Conservation (phyloP, 2,888 invertebrate species). For the Gnatocerus cornutus region DNA sequence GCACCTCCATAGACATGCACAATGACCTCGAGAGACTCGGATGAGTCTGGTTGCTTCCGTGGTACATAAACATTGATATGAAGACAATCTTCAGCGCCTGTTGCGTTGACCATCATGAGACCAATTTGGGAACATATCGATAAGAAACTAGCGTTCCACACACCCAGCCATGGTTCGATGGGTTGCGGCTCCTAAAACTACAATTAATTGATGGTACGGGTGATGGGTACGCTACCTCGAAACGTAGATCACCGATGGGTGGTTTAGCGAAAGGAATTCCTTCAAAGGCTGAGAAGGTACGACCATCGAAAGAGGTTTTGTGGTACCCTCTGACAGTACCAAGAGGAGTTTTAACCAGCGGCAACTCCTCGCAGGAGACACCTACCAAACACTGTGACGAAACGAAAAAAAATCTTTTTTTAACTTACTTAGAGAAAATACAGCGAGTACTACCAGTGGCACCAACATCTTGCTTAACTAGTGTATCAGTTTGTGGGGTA, state of each 20-base stretch:
- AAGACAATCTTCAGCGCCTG: constrained; percentile 77
- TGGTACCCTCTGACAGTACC: not conserved
- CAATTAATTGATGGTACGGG: too few relatives aligned
- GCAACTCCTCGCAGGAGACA: not conserved
- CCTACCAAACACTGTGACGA: not conserved
- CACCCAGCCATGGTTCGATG: constrained; percentile 77
- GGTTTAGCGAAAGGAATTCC: constrained; percentile 16
- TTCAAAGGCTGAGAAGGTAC: constrained; percentile 13
- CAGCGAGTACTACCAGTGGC: too few relatives aligned
- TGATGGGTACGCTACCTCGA: too few relatives aligned
- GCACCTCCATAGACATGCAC: constrained; percentile 78
- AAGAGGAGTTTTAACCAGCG: constrained; percentile 1
- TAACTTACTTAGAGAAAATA: too few relatives aligned
- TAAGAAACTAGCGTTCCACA: constrained; percentile 78
- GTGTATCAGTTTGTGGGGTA: too few relatives aligned
- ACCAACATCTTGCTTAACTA: too few relatives aligned
- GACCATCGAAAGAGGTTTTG: constrained; percentile 48
- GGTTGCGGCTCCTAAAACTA: constrained; percentile 69
- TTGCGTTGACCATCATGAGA: not conserved
- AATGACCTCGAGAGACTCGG: constrained; percentile 73
- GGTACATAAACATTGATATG: constrained; percentile 77
- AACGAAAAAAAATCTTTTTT: too few relatives aligned
- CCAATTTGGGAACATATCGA: constrained; percentile 67
- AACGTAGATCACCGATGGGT: not conserved
- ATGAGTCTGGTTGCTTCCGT: constrained; percentile 54